Evolutionary conservation across 2,113 vertebrate species (phyloP), one percentile per base, ranked within the genome.

Genomic region (Anthoscopus minutus): DNA sequence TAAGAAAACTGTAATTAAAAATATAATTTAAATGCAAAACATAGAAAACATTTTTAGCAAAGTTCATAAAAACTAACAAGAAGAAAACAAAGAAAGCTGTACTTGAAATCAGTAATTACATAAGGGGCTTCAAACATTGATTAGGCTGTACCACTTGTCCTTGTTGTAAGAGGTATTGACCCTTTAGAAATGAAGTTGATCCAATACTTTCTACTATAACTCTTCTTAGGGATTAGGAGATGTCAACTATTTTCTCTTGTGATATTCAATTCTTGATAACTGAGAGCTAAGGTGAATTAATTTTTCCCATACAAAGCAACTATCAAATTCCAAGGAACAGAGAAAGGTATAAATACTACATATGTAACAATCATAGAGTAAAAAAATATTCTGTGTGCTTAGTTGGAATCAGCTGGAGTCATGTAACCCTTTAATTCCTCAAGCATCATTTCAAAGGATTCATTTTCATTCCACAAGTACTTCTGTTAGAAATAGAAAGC

Each of bases 201-300:
- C 64, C 82, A 93, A 91, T 96, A 74, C 80, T 93, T 93, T 94
- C 77, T 85, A 81, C 28, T 91, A 33, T 84, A 92, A 93, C 70
- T 94, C 73, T 67, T 96, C 80, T 86, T 81, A 92, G 92, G 88
- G 67, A 96, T 93, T 96, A 92, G 83, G 38, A 95, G 91, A 95
- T 93, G 95, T 96, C 87, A 96, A 82, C 56, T 70, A 60, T 95
- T 97, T 97, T 88, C 95, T 97, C 92, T 58, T 89, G 84, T 96
- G 92, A 77, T 88, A 94, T 84, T 96, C 80, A 81, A 42, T 95
- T 76, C 27, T 97, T 95, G 88, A 96, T 88, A 96, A 71, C 71
- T 96, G 90, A 92, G 42, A 96, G 69, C 47, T 86, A 96, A 96
- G 97, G 61, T 94, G 89, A 97, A 97, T 97, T 95, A 95, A 96